Evolutionary conservation across 2,888 invertebrate genomes (phyloP), one percentile per base, ranked within the genome.

Genomic region (Shargacucullia verbasci): DNA sequence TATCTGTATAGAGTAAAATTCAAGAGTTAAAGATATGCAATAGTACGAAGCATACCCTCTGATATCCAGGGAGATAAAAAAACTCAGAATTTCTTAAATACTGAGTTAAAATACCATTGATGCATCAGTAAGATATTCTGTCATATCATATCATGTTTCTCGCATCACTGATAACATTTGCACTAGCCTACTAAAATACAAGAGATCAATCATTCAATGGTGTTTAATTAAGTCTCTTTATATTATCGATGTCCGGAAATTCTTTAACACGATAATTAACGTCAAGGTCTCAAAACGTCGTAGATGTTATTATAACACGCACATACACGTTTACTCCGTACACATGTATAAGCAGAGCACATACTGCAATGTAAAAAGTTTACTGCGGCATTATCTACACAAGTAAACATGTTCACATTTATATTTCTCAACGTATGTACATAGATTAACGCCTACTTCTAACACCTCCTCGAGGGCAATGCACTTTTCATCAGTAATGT

Each of bases 341-440:
- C 20, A 20, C 20, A 20, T 20, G 20, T 20, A n/a, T n/a, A n/a
- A n/a, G n/a, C n/a, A n/a, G n/a, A n/a, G 5, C 35, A 15, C 9
- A 46, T 14, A 39, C 12, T 11, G 29, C 14, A 27, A 31, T 37
- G 15, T 50, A 45, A 53, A 72, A 46, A 57, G 59, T 60, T 59
- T 70, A 70, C 56, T 43, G 25, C 39, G 15, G 45, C 45, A 44
- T 73, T 78, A 77, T 80, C 75, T 41, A 31, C 40, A 46, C 57
- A 50, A 60, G 69, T 75, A 76, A 76, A 79, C 59, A 78, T 65
- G 65, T 61, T 66, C 61, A 46, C 46, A 66, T 50, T 57, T 43
- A 65, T 59, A 63, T 63, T 61, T 59, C 60, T 68, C 61, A 63
- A 71, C 65, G 47, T 46, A 57, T 11, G 33, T 46, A 63, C 46